Evolutionary conservation across 2,113 vertebrate genomes (phyloP).

Genomic region (Probosciger aterrimus): DNA sequence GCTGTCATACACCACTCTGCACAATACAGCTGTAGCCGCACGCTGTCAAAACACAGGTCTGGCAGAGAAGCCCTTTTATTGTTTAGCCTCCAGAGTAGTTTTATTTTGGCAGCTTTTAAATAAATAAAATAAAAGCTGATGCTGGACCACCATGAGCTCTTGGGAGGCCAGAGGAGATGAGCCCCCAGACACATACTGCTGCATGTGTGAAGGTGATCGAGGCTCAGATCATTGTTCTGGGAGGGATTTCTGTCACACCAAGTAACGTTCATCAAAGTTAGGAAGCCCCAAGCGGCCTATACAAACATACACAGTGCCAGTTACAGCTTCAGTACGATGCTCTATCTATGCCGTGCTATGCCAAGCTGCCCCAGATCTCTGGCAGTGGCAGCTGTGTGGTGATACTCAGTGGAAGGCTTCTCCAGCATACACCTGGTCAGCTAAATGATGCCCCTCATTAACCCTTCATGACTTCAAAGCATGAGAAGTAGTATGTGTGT

Average conservation of each 20-base stretch:
- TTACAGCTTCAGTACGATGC: neutral
- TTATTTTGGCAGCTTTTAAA: neutral
- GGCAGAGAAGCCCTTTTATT: neutral
- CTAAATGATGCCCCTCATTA: neutral
- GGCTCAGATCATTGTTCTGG: neutral
- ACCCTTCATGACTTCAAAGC: neutral
- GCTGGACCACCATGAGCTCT: neutral
- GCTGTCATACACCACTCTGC: neutral
- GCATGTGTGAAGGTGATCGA: neutral
- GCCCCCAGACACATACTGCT: neutral
- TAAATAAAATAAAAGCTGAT: neutral
- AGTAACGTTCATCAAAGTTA: neutral
- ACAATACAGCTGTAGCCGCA: neutral
- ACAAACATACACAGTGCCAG: accelerated
- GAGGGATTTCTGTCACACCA: neutral
- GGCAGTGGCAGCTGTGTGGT: neutral
- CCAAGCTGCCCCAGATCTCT: neutral
- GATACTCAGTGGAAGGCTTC: neutral
- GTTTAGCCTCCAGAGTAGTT: neutral
- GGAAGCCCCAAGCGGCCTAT: neutral
- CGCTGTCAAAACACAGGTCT: neutral
- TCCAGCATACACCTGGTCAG: neutral
- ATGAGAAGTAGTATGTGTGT: neutral
- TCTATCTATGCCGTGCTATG: neutral
- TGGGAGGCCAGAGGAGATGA: neutral